Percentiles rank a stretch among this genome's conserved stretches.
These are phyloP conservation scores for fruit fly (Drosophila melanogaster) DNA, from an alignment of 1,140 invertebrate species.

Conservation along the genomic window Release_6_plus_ISO1_MT NC_004354.4:10068001-10068500, in stretches of 20 bases:
- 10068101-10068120: constrained; percentile 4
- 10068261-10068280: background rate
- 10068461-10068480: background rate
- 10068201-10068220: constrained; percentile 63
- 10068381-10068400: background rate
- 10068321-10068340: constrained; percentile 2
- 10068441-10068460: too few relatives aligned
- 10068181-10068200: constrained; percentile 10
- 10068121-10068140: constrained; percentile 1
- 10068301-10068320: constrained; percentile 35
- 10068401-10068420: too few relatives aligned
- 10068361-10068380: background rate
- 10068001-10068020: constrained; percentile 42
- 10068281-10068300: constrained; percentile 28
- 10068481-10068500: background rate
- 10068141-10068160: constrained; percentile 6
- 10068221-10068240: constrained; percentile 45
- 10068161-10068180: constrained; percentile 6
- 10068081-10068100: constrained; percentile 29
- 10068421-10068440: too few relatives aligned
- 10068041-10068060: constrained; percentile 24
- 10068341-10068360: constrained; percentile 3
- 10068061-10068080: constrained; percentile 28
- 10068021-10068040: background rate
- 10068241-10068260: background rate